Evolutionary conservation across 2,888 invertebrate genomes (phyloP), one percentile per base, ranked within the genome.

Genomic region (Eilema sororculum): DNA sequence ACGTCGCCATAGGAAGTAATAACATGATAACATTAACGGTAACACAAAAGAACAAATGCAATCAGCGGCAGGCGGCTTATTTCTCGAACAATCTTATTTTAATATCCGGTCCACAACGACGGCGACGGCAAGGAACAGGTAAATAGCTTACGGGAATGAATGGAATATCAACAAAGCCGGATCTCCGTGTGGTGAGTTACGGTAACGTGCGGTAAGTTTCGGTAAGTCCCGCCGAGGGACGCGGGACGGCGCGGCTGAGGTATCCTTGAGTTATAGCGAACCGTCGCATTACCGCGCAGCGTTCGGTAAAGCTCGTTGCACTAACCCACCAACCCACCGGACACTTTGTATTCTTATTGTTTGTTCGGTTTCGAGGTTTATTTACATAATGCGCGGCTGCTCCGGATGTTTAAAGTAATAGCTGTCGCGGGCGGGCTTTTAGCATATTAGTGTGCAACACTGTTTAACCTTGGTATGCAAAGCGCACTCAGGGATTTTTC

Each of bases 21-120:
- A 65, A 24, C 25, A 22, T 28, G 16, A 41, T 22, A n/a, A 66
- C 28, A 46, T 46, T 59, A 65, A 33, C 57, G 28, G 10, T n/a
- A 46, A 2, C n/a, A 41, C 41, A 66, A 59, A 12, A 60, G 41
- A 22, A 30, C 13, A 33, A 65, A 60, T n/a, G 46, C 25, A 73
- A 62, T 65, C 67, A 59, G 64, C 68, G 65, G 71, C 59, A 37
- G 46, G 24, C 30, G 52, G 22, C 62, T 41, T 74, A 69, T 76
- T 72, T 69, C 63, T 25, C 33, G 68, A 76, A 74, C 77, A 69
- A 71, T 78, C 71, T 76, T 62, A 68, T 77, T 72, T 71, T 74
- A 78, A 79, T 79, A 79, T 78, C 79, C 79, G 74, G 68, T 63
- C 56, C 33, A 57, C 24, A 52, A 16, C 24, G 62, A 66, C 30